These are phyloP conservation scores for Nomada ferruginata DNA, from an alignment of 2,888 invertebrate genomes.

Conservation along the genomic window DNA sequence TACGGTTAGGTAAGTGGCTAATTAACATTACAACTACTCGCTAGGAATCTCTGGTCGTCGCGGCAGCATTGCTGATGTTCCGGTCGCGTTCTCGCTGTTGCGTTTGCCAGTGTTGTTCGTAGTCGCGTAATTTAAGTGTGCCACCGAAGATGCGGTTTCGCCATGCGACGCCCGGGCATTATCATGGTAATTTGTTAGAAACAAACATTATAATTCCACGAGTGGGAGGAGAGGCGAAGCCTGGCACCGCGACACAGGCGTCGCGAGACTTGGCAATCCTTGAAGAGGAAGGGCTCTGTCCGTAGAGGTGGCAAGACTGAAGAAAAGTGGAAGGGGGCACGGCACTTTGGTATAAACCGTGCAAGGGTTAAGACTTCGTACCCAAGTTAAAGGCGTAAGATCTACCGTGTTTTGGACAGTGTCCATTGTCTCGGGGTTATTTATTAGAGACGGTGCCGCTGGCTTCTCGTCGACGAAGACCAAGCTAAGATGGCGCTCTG, in stretches of 20 bases:
- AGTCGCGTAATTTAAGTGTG: slow-evolving; percentile 80
- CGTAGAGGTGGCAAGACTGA: slow-evolving; percentile 58
- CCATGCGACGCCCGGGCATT: slow-evolving; percentile 79
- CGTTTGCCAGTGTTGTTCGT: slow-evolving; percentile 42
- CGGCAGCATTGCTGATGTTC: slow-evolving; percentile 60
- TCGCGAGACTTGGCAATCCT: slow-evolving; percentile 41
- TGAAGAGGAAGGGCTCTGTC: slow-evolving; percentile 47
- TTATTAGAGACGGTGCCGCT: slow-evolving; percentile 80
- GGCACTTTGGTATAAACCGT: slow-evolving; percentile 55
- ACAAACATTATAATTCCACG: slow-evolving; percentile 84
- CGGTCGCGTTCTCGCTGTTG: slow-evolving; percentile 61
- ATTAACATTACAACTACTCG: slow-evolving; percentile 81
- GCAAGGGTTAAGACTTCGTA: slow-evolving; percentile 78
- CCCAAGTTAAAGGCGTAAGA: slow-evolving; percentile 83
- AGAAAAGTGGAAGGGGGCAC: slow-evolving; percentile 63
- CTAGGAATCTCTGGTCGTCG: slow-evolving; percentile 68
- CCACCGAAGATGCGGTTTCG: slow-evolving; percentile 81
- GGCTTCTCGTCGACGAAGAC: slow-evolving; percentile 70
- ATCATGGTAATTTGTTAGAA: slow-evolving; percentile 85
- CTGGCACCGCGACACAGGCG: slow-evolving; percentile 36
- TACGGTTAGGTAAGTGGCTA: slow-evolving; percentile 80
- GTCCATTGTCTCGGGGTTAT: slow-evolving; percentile 84
- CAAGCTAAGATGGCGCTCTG: slow-evolving; percentile 78
- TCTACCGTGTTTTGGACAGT: slow-evolving; percentile 84
- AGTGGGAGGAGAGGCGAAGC: slow-evolving; percentile 41